Conservation (phyloP, 2,888 invertebrate genomes). For the Sarcophaga carnaria region DNA sequence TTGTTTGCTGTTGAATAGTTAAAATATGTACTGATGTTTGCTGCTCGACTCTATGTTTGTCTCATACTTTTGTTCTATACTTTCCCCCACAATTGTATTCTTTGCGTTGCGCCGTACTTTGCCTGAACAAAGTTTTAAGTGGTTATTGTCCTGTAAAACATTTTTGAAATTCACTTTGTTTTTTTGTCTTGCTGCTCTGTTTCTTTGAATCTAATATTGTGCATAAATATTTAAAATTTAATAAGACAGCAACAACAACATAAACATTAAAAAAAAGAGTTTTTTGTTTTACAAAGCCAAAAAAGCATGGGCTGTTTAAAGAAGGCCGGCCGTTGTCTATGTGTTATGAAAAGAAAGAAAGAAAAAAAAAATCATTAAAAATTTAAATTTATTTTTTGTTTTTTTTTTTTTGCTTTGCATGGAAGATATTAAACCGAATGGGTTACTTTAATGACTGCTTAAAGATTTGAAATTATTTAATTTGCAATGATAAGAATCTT, state of each 20-base stretch:
- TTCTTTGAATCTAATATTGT: slow-evolving; percentile 28
- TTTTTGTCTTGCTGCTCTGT: not conserved
- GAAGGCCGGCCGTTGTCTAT: no score
- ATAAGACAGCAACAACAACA: slow-evolving; percentile 30
- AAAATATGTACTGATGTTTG: not conserved
- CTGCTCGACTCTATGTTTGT: not conserved
- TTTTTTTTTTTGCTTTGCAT: no score
- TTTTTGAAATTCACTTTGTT: slow-evolving; percentile 55
- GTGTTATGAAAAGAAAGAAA: no score
- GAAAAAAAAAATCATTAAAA: no score
- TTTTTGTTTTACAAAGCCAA: not conserved
- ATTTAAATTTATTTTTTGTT: no score
- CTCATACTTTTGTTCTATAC: not conserved
- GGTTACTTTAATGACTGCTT: no score
- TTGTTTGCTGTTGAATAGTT: not conserved
- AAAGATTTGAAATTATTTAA: no score
- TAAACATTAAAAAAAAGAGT: no score
- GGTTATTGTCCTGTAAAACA: slow-evolving; percentile 68
- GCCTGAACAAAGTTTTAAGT: slow-evolving; percentile 65
- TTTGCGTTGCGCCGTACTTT: slow-evolving; percentile 6
- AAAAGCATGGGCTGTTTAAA: no score
- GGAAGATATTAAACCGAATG: no score
- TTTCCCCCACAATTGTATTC: not conserved
- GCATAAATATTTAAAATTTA: slow-evolving; percentile 59
- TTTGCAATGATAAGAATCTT: no score